These are phyloP conservation scores for Poeciliopsis occidentalis DNA, from an alignment of 2,113 vertebrate genomes.

Conservation along the genomic window DNA sequence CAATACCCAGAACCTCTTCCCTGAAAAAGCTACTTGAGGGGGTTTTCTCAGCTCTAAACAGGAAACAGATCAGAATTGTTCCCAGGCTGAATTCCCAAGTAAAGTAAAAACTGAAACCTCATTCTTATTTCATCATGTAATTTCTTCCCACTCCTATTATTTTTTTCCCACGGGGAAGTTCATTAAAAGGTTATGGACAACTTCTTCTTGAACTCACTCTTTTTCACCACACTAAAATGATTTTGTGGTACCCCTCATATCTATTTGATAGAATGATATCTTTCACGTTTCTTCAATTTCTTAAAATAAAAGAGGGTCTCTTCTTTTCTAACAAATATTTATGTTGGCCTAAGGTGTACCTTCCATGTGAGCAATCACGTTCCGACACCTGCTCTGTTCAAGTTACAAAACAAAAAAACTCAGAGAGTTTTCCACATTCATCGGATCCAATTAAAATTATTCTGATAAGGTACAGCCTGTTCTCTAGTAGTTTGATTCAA, in stretches of 20 bases:
- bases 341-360: conserved; percentile 23
- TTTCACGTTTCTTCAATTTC: background rate
- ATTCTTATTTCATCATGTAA: conserved; percentile 19
- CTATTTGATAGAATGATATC: background rate
- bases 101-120: conserved; percentile 38
- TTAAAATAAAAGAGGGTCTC: background rate
- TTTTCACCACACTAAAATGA: conserved; percentile 10
- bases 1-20: background rate
- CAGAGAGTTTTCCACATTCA: conserved; percentile 1
- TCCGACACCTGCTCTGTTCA: conserved; percentile 20
- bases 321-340: conserved; percentile 5
- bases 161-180: conserved; percentile 20
- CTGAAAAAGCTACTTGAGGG: conserved; percentile 16
- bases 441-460: conserved; percentile 9
- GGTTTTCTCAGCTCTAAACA: conserved; percentile 42
- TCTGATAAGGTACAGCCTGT: background rate
- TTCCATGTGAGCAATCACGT: conserved; percentile 26
- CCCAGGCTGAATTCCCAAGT: conserved; percentile 58
- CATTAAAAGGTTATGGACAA: conserved; percentile 1
- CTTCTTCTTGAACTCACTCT: conserved; percentile 32
- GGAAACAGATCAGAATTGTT: conserved; percentile 41
- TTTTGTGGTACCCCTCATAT: background rate
- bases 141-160: conserved; percentile 13
- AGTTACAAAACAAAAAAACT: background rate
- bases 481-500: conserved; percentile 19